Conservation (phyloP, 2,888 invertebrate species). For the Philaethria dido region DNA sequence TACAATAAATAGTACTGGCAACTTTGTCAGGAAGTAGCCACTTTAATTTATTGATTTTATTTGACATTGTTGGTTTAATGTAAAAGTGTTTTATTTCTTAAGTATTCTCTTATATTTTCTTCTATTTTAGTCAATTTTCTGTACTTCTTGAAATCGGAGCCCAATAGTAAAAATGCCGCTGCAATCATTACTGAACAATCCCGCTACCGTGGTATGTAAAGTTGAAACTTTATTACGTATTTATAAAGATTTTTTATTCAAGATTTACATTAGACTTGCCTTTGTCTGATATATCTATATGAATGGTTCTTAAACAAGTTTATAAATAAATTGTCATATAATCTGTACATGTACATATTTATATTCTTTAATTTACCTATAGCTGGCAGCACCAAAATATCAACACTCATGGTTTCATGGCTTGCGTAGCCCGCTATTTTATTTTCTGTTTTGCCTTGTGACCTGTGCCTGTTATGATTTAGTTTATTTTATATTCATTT, state of each 20-base stretch:
- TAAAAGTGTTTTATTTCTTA: conserved; percentile 1
- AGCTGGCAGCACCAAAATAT: background rate
- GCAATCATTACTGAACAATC: background rate
- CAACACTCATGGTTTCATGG: background rate
- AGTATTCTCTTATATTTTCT: background rate
- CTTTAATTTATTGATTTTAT: conserved; percentile 15
- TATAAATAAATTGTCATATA: background rate
- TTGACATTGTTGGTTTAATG: background rate
- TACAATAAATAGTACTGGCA: background rate
- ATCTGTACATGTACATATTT: background rate
- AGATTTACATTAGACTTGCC: too few species aligned
- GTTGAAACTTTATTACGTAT: background rate
- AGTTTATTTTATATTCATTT: background rate
- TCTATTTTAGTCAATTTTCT: background rate
- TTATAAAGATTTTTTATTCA: too few species aligned
- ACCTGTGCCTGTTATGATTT: background rate
- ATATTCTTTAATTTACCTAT: background rate
- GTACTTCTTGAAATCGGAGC: background rate
- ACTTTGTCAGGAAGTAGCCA: background rate
- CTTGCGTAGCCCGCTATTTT: background rate
- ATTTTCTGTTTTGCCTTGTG: background rate
- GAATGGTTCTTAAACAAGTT: too few species aligned
- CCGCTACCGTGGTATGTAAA: conserved; percentile 9
- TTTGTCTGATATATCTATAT: too few species aligned
- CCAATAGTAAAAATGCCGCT: background rate